Evolutionary conservation across 2,888 invertebrate genomes (phyloP), one percentile per base, ranked within the genome.

Genomic region (Galeruca laticollis): DNA sequence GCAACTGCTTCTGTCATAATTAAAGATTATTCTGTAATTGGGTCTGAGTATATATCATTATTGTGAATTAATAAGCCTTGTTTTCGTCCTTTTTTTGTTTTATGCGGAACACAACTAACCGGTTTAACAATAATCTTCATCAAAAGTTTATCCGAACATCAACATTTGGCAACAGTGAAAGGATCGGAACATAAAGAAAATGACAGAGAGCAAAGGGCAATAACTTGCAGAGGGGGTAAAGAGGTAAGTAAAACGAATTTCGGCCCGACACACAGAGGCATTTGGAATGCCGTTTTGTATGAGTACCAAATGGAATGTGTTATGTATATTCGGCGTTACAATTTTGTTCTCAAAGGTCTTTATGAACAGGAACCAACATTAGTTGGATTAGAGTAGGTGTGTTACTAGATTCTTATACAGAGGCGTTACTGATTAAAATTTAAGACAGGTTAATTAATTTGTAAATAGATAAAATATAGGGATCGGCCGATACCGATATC

Each of bases 221-320:
- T n/a, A 18, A 33, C 33, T 40, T 40, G 54, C 60, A 64, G 70
- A 69, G 57, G 49, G 60, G 68, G 54, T n/a, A 49, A 35, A 47
- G 62, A 54, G 65, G 65, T 52, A 68, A 26, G 52, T 64, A 62
- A 40, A 70, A 74, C 74, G 74, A 72, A 74, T 74, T 72, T 73
- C 73, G 68, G 60, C 69, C 73, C 68, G 62, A 65, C 68, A 61
- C 61, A 56, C 49, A 11, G 35, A 66, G 62, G 43, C 63, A 66
- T 62, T 61, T 65, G 70, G 70, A 73, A 73, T 73, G 73, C 65
- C 68, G 68, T 73, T 73, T 67, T 33, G 52, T 66, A 64, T 40
- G 57, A 6, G 63, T 60, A 54, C 31, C n/a, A 26, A 31, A 62
- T 62, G 62, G 63, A 59, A 52, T 61, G 31, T 21, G 33, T 18